phyloP scores from a whole-genome alignment of 2,113 vertebrate genomes.

The Spermophilus dauricus region DNA sequence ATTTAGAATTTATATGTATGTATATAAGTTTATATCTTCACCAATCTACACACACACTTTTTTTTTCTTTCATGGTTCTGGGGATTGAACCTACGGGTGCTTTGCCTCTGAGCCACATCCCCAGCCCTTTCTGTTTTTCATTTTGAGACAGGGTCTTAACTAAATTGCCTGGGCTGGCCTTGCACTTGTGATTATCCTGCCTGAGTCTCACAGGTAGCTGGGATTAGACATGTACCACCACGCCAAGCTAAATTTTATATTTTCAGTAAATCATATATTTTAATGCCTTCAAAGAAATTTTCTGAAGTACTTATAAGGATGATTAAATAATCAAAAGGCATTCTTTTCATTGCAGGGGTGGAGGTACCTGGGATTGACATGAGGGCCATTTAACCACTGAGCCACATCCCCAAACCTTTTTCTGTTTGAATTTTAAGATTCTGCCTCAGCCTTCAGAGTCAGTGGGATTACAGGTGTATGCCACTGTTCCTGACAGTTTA shows the following conservation, averaged over 20 bases:
- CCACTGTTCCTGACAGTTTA: neutral
- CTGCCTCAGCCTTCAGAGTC: neutral
- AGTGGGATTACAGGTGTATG: neutral
- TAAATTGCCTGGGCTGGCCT: neutral
- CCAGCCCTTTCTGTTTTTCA: neutral
- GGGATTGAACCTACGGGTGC: too few relatives aligned
- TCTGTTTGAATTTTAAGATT: neutral
- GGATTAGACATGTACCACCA: neutral
- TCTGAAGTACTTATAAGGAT: neutral
- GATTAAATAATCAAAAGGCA: neutral
- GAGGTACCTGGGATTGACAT: too few relatives aligned
- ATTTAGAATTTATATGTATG: too few relatives aligned
- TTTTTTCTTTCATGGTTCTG: too few relatives aligned
- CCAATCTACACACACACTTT: too few relatives aligned
- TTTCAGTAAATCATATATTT: neutral
- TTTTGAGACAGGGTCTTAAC: neutral
- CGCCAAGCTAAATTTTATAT: neutral
- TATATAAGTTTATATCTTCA: too few relatives aligned
- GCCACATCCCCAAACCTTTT: too few relatives aligned
- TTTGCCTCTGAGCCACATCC: neutral
- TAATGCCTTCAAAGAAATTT: conserved; percentile 13
- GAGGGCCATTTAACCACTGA: too few relatives aligned
- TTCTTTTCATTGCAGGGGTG: neutral
- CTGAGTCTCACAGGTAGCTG: neutral
- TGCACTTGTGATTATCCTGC: too few relatives aligned